Percentiles rank a stretch among this genome's conserved stretches.
These are phyloP conservation scores for Mesocentrotus franciscanus DNA, from an alignment of 53 echinoderm and acorn worm genomes.

Conservation along the genomic window DNA sequence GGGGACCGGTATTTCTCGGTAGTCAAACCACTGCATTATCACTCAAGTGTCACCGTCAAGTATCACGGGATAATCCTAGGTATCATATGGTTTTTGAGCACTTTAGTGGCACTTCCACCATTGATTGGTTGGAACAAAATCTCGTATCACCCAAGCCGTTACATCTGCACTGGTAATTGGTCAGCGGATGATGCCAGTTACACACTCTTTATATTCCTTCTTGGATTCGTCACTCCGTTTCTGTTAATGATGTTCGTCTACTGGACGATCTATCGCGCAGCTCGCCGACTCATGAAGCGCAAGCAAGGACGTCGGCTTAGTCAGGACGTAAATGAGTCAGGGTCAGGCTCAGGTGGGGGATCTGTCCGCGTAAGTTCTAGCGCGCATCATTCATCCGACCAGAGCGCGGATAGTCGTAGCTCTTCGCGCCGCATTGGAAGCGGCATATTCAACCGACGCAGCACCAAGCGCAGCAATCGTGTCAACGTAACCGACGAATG, in stretches of 20 bases:
- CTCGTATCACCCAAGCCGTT: constrained; percentile 74
- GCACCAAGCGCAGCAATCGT: background rate
- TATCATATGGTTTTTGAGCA: constrained; percentile 75
- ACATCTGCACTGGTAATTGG: constrained; percentile 77
- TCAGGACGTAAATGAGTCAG: constrained; percentile 45
- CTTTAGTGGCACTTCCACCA: constrained; percentile 79
- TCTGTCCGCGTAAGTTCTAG: constrained; percentile 26
- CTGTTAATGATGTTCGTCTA: constrained; percentile 50
- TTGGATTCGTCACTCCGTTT: constrained; percentile 36
- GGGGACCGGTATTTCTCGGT: constrained; percentile 87
- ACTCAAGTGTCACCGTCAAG: constrained; percentile 71
- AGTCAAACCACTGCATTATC: constrained; percentile 80
- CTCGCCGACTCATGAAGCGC: constrained; percentile 55
- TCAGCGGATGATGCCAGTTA: constrained; percentile 37
- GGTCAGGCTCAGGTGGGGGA: constrained; percentile 41
- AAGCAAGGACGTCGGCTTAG: constrained; percentile 61
- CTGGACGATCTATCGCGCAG: constrained; percentile 58
- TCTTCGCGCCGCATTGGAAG: background rate
- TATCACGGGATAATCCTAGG: constrained; percentile 67
- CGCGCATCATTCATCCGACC: background rate
- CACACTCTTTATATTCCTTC: constrained; percentile 48
- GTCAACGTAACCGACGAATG: constrained; percentile 77
- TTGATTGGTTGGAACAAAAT: constrained; percentile 83
- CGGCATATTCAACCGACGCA: constrained; percentile 12
- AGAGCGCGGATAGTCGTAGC: constrained; percentile 28